Evolutionary conservation across 2,888 invertebrate species (phyloP), one percentile per base, ranked within the genome.

Genomic region (Drosophila quasianomalipes): DNA sequence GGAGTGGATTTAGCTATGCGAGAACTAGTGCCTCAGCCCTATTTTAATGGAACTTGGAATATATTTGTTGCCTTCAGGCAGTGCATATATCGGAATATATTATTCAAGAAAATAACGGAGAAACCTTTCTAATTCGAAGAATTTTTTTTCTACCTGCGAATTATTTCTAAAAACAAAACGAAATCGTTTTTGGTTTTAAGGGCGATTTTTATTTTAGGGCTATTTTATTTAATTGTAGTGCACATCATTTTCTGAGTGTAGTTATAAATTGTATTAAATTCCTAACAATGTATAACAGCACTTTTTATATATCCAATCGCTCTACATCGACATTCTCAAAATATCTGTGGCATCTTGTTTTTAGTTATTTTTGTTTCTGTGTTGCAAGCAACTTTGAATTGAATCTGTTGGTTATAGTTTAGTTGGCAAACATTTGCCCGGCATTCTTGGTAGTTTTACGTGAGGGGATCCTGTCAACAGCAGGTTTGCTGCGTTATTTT

Each of bases 401-500:
- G 47, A 14, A 30, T 47, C 70, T 37, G 53, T 31, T 5, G 47
- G n/a, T 28, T 19, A 7, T 31, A 41, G 39, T 41, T 58, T 33
- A 30, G 28, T 58, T 58, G 39, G 22, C n/a, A 22, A 58, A 58
- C 58, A 58, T 58, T 58, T 58, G 58, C 58, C 30, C 16, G 41
- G 41, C 22, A 16, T 31, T 41, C 51, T 41, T 28, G 30, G 44
- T 58, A 31, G 31, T 31, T 44, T 12, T 41, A 30, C 16, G 39
- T 57, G 57, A 41, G 41, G 39, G 10, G 10, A 26, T 10, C 30
- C 90, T 88, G 90, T 85, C 85, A 85, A 68, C 83, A 22, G 58
- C 74, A 72, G 73, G 69, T 80, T 76, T 58, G 62, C 70, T 54
- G 73, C 59, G 41, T 52, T 65, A 76, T 64, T 70, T 52, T 39